A percentile compares a stretch with the other conserved stretches of the same genome.
Evolutionary conservation across 2,113 vertebrate genomes (phyloP).

Genomic region (Microcebus lehilahytsara): DNA sequence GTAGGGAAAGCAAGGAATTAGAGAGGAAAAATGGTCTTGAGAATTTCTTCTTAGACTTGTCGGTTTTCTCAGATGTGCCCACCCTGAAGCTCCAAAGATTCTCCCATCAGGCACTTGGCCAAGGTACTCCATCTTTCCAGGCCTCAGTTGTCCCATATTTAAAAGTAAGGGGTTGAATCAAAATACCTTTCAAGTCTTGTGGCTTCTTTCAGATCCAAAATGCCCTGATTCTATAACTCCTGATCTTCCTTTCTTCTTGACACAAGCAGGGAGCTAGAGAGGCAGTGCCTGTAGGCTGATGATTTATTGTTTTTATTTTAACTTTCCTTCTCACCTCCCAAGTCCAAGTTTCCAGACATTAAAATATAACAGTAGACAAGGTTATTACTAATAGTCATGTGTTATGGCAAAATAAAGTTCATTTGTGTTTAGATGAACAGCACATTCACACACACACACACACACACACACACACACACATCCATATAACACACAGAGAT

Average conservation of each 20-base stretch:
- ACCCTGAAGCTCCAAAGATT: background rate
- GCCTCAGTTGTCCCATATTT: background rate
- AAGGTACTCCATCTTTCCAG: background rate
- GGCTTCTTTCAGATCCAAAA: background rate
- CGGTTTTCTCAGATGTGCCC: background rate
- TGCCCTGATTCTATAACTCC: background rate
- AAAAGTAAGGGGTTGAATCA: background rate
- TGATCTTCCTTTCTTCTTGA: background rate
- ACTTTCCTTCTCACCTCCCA: background rate
- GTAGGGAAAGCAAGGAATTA: background rate
- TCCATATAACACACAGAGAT: background rate
- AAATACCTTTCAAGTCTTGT: background rate
- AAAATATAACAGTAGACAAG: background rate
- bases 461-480: no score
- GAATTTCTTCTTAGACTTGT: background rate
- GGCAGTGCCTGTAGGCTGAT: background rate
- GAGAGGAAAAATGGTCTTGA: background rate
- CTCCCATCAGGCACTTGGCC: background rate
- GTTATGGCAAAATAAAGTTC: background rate
- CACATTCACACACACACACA: background rate
- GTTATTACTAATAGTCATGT: background rate
- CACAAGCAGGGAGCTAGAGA: background rate
- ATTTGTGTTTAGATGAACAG: background rate
- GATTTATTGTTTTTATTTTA: constrained; percentile 6
- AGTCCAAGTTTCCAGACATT: constrained; percentile 1